phyloP scores from a whole-genome alignment of 1,140 invertebrate species.

The Diachasma alloeum region DNA sequence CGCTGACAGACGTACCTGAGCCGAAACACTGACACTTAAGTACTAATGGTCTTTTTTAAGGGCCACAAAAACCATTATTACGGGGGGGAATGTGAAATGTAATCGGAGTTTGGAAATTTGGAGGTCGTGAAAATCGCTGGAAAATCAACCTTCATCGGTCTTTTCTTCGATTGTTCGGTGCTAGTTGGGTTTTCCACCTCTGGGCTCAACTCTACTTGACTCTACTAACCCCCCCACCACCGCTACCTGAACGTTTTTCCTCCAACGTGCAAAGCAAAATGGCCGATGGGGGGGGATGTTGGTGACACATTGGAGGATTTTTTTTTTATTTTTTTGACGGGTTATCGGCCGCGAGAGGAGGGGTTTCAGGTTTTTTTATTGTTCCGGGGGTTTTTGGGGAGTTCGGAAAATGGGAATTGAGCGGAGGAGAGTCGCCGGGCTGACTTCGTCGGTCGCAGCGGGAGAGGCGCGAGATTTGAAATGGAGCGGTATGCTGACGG shows the following conservation, averaged over 20 bases:
- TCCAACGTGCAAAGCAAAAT: slow-evolving; percentile 1
- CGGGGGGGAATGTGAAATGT: neutral
- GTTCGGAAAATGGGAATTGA: too few species aligned
- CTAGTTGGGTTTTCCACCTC: neutral
- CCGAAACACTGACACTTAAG: slow-evolving; percentile 1
- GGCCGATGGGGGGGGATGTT: neutral
- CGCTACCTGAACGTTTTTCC: neutral
- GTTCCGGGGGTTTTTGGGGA: too few species aligned
- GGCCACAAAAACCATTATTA: neutral
- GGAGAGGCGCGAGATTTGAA: too few species aligned
- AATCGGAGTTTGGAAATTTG: neutral
- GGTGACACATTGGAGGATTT: neutral
- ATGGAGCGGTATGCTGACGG: too few species aligned
- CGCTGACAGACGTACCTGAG: neutral
- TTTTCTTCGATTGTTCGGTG: neutral
- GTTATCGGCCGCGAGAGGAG: neutral
- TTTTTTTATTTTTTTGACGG: neutral
- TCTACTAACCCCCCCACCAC: neutral
- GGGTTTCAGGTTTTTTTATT: neutral
- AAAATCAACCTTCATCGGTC: neutral
- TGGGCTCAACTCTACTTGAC: neutral
- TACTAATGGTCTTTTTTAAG: neutral
- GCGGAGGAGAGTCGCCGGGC: too few species aligned
- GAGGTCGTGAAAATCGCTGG: neutral
- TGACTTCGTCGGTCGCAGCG: too few species aligned